Base-by-base conservation (phyloP, 2,113 vertebrate species). In the Peromyscus leucopus region DNA sequence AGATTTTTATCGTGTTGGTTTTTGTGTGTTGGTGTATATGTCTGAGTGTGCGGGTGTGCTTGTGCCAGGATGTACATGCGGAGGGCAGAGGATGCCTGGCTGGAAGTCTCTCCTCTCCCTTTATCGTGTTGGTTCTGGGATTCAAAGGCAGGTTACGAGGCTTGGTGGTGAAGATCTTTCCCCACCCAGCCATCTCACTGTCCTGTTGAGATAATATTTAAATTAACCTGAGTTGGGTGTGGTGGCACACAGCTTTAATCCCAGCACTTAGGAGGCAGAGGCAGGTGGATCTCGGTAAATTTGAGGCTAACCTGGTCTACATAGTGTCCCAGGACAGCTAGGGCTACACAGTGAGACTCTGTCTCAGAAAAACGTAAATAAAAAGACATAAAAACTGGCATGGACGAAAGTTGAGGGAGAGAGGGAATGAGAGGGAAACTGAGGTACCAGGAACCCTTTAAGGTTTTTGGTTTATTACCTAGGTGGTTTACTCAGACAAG, bases 351-450 rank as follows among this genome's bases (percentile, higher is more conserved):
- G 19, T 57, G 36, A 83, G 36, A 82, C 79, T 31, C 79, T 82
- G 33, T 31, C 51, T 82, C 51, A 61, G 57, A 57, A 82, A 83
- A 83, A 83, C 61, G 3, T 13, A 61, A 82, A 80, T 2, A 57
- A 24, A 76, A 11, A 75, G 42, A 42, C 7, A 42, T 13, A 87
- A 75, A 7, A 93, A 80, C 83, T 59, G 26, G 48, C 24, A 17
- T 82, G 31, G 28, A n/a, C 13, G 48, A 57, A 90, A 94, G 19
- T 86, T 94, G 79, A 87, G 42, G 61, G 33, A 88, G 90, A 80
- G 21, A 93, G 90, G 74, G 87, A 95, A 72, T 67, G 31, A 57
- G 61, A 33, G 46, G 12, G 79, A 84, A 39, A 28, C 16, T 71
- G 72, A 48, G 39, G 28, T 24, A 36, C 55, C 22, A 22, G 39